Conservation (phyloP, 2,113 vertebrate species). For the Myrmophylax atrothorax region DNA sequence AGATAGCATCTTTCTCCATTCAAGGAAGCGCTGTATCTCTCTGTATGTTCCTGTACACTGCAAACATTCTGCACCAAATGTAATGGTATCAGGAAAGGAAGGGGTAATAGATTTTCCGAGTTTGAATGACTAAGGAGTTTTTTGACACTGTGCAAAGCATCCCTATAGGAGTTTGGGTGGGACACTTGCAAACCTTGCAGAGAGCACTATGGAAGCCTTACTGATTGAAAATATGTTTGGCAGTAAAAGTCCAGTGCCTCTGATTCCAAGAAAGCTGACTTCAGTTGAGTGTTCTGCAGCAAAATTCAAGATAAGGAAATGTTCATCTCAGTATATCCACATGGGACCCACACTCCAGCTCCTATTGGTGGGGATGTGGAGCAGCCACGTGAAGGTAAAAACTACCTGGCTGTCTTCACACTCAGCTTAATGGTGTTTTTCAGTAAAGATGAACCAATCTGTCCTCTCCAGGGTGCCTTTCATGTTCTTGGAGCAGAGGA, state of each 20-base stretch:
- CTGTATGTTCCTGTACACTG: neutral
- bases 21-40: neutral
- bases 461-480: neutral
- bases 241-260: neutral
- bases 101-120: neutral
- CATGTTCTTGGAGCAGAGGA: neutral
- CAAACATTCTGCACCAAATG: neutral
- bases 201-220: neutral
- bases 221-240: neutral
- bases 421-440: neutral
- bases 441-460: neutral
- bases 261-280: neutral
- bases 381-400: neutral
- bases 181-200: neutral
- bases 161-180: neutral
- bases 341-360: neutral
- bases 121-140: neutral
- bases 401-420: neutral
- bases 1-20: neutral
- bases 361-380: rapidly evolving
- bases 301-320: neutral
- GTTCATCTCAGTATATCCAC: neutral
- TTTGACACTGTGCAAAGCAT: neutral
- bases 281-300: neutral
- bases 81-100: neutral